These are phyloP conservation scores for Corynorhinus townsendii DNA, from an alignment of 2,113 vertebrate species.

Conservation along the genomic window DNA sequence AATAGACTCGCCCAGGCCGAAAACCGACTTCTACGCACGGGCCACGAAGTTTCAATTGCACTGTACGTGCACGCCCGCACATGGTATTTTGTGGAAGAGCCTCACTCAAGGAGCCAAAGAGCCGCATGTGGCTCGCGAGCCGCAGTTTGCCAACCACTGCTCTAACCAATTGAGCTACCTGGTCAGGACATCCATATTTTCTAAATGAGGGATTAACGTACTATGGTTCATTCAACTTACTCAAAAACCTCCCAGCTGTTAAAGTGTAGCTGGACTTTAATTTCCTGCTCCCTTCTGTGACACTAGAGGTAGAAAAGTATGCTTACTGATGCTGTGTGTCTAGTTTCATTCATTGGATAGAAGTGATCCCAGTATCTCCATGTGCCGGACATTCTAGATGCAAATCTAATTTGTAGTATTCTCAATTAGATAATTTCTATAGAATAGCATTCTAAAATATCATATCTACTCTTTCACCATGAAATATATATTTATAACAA, in stretches of 20 bases:
- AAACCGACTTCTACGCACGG: too few relatives aligned
- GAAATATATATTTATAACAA: background rate
- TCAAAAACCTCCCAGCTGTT: background rate
- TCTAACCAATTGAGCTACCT: background rate
- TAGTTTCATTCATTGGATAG: background rate
- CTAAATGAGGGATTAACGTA: background rate
- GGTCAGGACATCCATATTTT: background rate
- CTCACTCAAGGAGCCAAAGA: too few relatives aligned
- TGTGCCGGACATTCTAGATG: background rate
- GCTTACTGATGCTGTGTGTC: background rate
- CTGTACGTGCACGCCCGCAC: too few relatives aligned
- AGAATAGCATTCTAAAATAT: background rate
- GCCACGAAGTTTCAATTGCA: too few relatives aligned
- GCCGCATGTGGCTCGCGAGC: too few relatives aligned
- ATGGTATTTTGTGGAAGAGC: too few relatives aligned
- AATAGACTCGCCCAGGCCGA: too few relatives aligned
- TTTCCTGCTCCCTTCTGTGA: background rate
- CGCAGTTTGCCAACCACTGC: too few relatives aligned
- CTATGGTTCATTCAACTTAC: background rate
- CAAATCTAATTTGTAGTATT: background rate
- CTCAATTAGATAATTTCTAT: background rate
- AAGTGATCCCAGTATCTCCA: background rate
- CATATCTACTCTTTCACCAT: background rate
- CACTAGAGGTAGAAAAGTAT: background rate
- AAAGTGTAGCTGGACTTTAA: background rate